phyloP scores from a whole-genome alignment of 2,113 vertebrate species.

The Ailurus styani region DNA sequence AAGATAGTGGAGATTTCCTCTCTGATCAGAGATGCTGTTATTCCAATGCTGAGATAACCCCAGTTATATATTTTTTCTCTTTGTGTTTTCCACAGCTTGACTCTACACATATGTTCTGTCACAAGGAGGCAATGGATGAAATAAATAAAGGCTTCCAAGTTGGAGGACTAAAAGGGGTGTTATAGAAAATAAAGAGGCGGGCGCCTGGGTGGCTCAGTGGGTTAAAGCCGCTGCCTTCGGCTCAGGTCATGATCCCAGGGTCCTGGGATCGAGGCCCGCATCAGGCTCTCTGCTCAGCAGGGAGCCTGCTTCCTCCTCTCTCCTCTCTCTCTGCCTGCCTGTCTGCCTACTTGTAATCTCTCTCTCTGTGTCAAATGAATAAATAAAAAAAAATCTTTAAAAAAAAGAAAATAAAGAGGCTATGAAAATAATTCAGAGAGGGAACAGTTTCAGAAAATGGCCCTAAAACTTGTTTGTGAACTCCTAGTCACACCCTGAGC shows the following conservation, averaged over 20 bases:
- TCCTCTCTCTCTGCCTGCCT: too few species aligned
- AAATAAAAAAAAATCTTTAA: too few species aligned
- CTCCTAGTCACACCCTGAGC: too few species aligned
- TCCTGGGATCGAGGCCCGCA: too few species aligned
- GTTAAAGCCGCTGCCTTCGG: too few species aligned
- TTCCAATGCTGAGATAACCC: neutral
- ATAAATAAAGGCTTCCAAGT: neutral
- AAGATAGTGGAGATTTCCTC: neutral
- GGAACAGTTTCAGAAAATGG: neutral
- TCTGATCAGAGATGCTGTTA: neutral
- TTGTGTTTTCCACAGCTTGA: neutral
- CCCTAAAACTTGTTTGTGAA: neutral
- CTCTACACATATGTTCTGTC: neutral
- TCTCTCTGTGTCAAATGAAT: too few species aligned
- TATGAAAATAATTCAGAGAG: neutral
- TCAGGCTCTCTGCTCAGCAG: too few species aligned
- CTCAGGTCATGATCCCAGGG: too few species aligned
- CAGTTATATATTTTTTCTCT: neutral
- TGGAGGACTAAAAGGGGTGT: neutral
- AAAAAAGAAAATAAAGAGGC: neutral
- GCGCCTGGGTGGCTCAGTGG: too few species aligned
- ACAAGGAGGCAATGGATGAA: rapidly evolving
- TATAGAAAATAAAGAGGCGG: neutral
- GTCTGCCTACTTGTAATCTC: too few species aligned
- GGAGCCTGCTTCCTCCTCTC: too few species aligned